Evolutionary conservation across 2,888 invertebrate genomes (phyloP).

Genomic region (Cistogaster globosa): DNA sequence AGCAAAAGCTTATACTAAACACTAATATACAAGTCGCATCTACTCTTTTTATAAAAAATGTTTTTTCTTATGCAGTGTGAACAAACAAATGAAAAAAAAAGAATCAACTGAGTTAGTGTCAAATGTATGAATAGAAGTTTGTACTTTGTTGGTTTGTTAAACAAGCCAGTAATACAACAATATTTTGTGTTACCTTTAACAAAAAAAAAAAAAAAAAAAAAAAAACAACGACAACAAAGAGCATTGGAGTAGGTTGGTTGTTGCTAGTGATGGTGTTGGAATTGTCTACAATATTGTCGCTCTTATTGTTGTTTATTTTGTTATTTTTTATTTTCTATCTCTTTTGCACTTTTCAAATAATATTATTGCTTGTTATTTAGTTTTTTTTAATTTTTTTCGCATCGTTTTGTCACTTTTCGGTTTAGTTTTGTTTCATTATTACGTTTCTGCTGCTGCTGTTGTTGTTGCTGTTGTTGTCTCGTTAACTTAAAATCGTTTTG

Average conservation of each 20-base stretch:
- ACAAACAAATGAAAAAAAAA: not conserved
- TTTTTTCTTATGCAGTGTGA: conserved; percentile 8
- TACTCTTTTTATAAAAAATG: not conserved
- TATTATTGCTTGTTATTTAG: conserved; percentile 23
- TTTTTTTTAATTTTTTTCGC: conserved; percentile 18
- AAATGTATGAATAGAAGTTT: conserved; percentile 16
- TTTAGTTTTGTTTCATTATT: conserved; percentile 11
- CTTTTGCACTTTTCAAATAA: conserved; percentile 31
- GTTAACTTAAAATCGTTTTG: conserved; percentile 67
- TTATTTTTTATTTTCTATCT: conserved; percentile 16
- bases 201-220: not conserved
- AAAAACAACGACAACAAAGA: too few relatives aligned
- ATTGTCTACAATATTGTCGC: conserved; percentile 61
- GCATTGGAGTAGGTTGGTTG: conserved; percentile 47
- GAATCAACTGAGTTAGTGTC: not conserved
- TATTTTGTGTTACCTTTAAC: conserved; percentile 22
- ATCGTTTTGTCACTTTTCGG: conserved; percentile 60
- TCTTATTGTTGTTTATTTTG: conserved; percentile 55
- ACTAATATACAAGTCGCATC: conserved; percentile 17
- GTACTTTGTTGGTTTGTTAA: conserved; percentile 35
- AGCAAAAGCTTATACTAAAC: not conserved
- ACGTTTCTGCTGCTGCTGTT: conserved; percentile 7
- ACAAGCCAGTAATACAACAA: conserved; percentile 48
- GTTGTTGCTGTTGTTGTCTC: conserved; percentile 47
- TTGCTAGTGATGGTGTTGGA: conserved; percentile 44